A percentile compares a stretch with the other conserved stretches of the same genome.
Evolutionary conservation across 2,113 vertebrate genomes (phyloP).

Genomic region (Amphiprion percula): DNA sequence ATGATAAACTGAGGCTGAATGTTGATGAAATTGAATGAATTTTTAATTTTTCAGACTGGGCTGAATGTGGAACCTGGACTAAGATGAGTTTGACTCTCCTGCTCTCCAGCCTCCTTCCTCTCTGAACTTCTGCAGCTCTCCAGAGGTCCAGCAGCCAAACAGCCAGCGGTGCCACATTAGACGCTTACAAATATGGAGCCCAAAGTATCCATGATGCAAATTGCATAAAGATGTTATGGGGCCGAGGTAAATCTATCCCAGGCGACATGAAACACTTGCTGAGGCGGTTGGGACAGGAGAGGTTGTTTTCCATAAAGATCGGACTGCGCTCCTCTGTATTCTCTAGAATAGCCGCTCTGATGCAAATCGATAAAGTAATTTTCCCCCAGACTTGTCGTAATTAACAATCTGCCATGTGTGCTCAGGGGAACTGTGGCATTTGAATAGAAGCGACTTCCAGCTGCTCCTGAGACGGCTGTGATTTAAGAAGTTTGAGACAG

Average conservation of each 20-base stretch:
- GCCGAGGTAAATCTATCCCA: constrained; percentile 26
- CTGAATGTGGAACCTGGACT: too few relatives aligned
- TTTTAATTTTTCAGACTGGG: too few relatives aligned
- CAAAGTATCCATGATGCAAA: constrained; percentile 21
- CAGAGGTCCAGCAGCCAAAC: constrained; percentile 37
- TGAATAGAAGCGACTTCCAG: constrained; percentile 72
- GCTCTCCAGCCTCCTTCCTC: constrained; percentile 30
- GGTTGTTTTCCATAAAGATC: constrained; percentile 55
- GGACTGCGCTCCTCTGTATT: constrained; percentile 48
- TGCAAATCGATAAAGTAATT: constrained; percentile 83
- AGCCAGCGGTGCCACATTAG: constrained; percentile 40
- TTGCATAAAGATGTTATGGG: constrained; percentile 47
- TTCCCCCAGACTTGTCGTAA: constrained; percentile 74
- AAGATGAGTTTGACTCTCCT: too few relatives aligned
- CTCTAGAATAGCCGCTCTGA: constrained; percentile 48
- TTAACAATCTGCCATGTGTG: constrained; percentile 79
- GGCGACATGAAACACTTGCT: constrained; percentile 21
- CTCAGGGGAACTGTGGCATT: constrained; percentile 64
- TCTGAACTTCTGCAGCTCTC: constrained; percentile 52
- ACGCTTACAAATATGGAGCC: constrained; percentile 47
- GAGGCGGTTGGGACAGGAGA: constrained; percentile 25
- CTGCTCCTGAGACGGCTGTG: constrained; percentile 51
- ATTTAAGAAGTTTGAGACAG: constrained; percentile 56
- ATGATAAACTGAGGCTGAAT: too few relatives aligned
- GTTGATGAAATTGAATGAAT: too few relatives aligned